Conservation (phyloP, 2,113 vertebrate genomes). For the Phycodurus eques region DNA sequence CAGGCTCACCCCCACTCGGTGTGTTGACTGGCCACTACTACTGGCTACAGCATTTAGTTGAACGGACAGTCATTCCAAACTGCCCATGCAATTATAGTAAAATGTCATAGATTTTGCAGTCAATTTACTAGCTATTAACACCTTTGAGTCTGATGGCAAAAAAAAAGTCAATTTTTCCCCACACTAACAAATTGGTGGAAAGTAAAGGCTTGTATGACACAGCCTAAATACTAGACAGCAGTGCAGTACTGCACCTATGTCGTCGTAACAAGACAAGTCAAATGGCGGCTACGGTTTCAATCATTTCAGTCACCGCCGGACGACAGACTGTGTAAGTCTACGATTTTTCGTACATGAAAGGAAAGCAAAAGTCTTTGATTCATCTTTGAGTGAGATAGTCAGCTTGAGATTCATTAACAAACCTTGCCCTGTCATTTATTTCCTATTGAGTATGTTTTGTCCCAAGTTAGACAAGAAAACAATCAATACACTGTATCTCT, state of each 20-base stretch:
- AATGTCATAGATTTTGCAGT: background rate
- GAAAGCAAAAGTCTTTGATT: background rate
- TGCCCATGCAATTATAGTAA: background rate
- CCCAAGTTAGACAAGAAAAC: background rate
- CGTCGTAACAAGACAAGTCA: background rate
- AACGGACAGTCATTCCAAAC: background rate
- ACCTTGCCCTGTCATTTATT: background rate
- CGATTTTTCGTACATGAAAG: background rate
- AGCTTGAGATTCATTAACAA: background rate
- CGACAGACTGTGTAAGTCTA: background rate
- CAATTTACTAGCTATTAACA: background rate
- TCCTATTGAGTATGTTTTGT: background rate
- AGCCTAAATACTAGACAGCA: background rate
- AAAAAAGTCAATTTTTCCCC: no score
- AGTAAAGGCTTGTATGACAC: background rate
- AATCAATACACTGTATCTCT: background rate
- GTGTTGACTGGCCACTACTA: conserved; percentile 6
- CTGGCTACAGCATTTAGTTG: background rate
- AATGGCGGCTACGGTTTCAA: background rate
- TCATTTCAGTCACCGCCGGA: background rate
- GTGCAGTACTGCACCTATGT: background rate
- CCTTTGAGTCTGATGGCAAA: background rate
- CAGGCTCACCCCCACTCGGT: background rate
- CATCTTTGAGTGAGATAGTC: background rate
- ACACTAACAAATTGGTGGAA: background rate